Base-by-base conservation (phyloP, 2,797 vertebrate species). In the Enoplosus armatus region DNA sequence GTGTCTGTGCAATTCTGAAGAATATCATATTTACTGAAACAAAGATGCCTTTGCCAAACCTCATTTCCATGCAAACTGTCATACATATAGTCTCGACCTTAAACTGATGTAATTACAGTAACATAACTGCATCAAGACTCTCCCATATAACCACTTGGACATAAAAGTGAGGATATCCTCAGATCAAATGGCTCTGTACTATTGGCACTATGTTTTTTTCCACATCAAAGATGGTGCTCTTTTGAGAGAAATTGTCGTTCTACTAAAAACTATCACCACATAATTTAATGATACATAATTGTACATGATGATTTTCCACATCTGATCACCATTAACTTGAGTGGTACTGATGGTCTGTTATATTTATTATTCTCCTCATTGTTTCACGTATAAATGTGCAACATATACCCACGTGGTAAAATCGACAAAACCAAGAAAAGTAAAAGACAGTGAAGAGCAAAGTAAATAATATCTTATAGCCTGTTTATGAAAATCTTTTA, bases 251-350 rank as follows among this genome's bases (percentile, higher is more conserved):
- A 61, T 8, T 3, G 3, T 35, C 1, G 3, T n/a, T 65, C 45
- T 24, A 24, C 6, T 51, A 51, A 65, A 64, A 33, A 11, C 15
- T 29, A 48, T 3, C 16, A 24, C 26, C 22, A 47, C 20, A 58
- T 45, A 56, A 29, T 24, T 39, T 37, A 35, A 61, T 63, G 14
- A 50, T 8, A 48, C 12, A 33, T 31, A 50, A 39, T 37, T 39
- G 11, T 6, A 18, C 9, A 24, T 20, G 11, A 3, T 37, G 12
- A 45, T 54, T 24, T 50, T 37, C 9, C 27, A 48, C 48, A 15
- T 18, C 24, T 48, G 24, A 72, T 54, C 53, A 47, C 48, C n/a
- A 43, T 51, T 15, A 45, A 29, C 33, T 58, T 65, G 24, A 66
- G 47, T 48, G 24, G 64, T 1, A 37, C 8, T 16, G 51, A 47